Evolutionary conservation across 2,888 invertebrate genomes (phyloP).

Genomic region (Suillia variegata): DNA sequence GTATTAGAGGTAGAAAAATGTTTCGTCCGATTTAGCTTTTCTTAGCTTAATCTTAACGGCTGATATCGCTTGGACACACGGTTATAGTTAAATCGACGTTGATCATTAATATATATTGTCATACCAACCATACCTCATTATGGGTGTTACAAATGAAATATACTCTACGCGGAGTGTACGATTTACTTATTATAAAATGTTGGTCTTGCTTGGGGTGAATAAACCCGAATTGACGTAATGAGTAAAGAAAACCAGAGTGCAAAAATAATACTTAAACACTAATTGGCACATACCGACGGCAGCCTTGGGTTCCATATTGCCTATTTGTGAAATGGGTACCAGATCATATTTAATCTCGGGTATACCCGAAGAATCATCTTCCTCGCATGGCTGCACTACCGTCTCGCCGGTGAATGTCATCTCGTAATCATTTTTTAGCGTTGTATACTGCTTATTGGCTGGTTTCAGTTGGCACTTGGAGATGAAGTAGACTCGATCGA

Average conservation of each 20-base stretch:
- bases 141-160: too few species aligned
- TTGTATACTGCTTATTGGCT: constrained; percentile 88
- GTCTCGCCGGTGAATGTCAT: constrained; percentile 85
- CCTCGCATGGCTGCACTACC: constrained; percentile 66
- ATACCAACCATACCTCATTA: too few species aligned
- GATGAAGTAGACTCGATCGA: constrained; percentile 87
- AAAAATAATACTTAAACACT: background rate
- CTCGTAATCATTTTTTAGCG: constrained; percentile 92
- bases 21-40: too few species aligned
- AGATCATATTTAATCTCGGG: constrained; percentile 82
- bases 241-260: background rate
- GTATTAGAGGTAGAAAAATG: too few species aligned
- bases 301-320: constrained; percentile 69
- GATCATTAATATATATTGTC: too few species aligned
- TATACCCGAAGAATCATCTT: constrained; percentile 66
- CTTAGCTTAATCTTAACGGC: too few species aligned
- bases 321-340: constrained; percentile 75
- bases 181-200: too few species aligned
- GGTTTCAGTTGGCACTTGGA: constrained; percentile 84
- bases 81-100: too few species aligned
- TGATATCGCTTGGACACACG: too few species aligned
- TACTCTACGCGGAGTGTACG: too few species aligned
- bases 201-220: too few species aligned
- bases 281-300: constrained; percentile 68
- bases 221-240: background rate